phyloP scores from a whole-genome alignment of 2,888 invertebrate species.

The Archips xylosteana region DNA sequence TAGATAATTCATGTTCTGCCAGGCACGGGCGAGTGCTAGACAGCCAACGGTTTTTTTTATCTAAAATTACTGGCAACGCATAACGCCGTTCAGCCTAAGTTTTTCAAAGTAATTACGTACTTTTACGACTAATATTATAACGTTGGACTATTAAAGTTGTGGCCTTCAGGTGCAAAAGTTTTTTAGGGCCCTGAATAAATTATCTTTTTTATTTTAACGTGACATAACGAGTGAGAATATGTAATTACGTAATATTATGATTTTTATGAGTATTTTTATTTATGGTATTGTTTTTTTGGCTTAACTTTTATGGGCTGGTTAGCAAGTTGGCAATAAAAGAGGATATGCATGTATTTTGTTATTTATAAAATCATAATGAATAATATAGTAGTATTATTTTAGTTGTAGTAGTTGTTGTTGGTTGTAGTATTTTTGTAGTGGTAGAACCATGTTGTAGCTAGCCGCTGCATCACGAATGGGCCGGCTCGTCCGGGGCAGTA shows the following conservation, averaged over 20 bases:
- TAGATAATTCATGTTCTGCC: constrained; percentile 41
- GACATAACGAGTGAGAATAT: constrained; percentile 19
- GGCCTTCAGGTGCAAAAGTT: constrained; percentile 32
- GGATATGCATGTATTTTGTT: neutral
- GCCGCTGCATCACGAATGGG: too few relatives aligned
- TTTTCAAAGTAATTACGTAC: constrained; percentile 30
- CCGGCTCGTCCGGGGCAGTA: too few relatives aligned
- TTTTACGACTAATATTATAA: constrained; percentile 34
- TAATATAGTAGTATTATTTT: too few relatives aligned
- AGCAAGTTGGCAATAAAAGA: neutral
- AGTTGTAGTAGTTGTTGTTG: too few relatives aligned
- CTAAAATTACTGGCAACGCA: constrained; percentile 30
- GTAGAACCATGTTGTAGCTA: too few relatives aligned
- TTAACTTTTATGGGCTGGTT: constrained; percentile 7
- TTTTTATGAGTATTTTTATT: constrained; percentile 8
- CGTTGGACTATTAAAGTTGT: constrained; percentile 24
- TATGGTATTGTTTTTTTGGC: constrained; percentile 8
- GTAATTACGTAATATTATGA: constrained; percentile 22
- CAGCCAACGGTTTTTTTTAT: constrained; percentile 40
- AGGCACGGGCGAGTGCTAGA: constrained; percentile 37
- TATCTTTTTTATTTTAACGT: constrained; percentile 15
- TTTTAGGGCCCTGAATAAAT: constrained; percentile 33
- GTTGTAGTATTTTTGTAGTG: too few relatives aligned
- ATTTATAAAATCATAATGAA: neutral
- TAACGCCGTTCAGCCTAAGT: constrained; percentile 21